A percentile compares a stretch with the other conserved stretches of the same genome.
Conservation (phyloP, 2,113 vertebrate species). For the Xiphias gladius region DNA sequence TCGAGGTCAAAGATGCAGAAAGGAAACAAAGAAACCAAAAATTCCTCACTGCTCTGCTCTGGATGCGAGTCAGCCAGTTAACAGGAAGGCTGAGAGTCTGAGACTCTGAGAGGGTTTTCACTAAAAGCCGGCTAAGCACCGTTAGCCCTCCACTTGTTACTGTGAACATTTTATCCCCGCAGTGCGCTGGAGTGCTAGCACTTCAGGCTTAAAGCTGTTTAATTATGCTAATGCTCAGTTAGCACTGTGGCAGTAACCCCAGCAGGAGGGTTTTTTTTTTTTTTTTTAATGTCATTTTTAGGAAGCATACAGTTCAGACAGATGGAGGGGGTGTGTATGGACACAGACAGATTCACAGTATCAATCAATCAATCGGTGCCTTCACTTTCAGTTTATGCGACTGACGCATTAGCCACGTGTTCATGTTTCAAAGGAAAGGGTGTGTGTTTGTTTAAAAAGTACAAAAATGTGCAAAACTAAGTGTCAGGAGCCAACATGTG, state of each 20-base stretch:
- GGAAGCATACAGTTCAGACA: not conserved
- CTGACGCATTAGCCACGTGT: too few species aligned
- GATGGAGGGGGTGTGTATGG: not conserved
- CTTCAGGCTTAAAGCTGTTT: slow-evolving; percentile 38
- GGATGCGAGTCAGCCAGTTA: not conserved
- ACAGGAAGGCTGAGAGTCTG: not conserved
- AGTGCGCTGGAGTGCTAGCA: slow-evolving; percentile 8
- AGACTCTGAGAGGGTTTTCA: not conserved
- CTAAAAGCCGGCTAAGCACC: not conserved
- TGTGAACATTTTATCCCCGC: slow-evolving; percentile 15
- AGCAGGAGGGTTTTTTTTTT: slow-evolving; percentile 4
- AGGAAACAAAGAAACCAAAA: not conserved
- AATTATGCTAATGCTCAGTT: slow-evolving; percentile 47
- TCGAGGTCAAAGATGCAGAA: not conserved
- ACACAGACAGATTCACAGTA: not conserved
- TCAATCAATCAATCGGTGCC: too few species aligned
- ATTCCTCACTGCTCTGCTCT: too few species aligned
- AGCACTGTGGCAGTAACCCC: slow-evolving; percentile 18
- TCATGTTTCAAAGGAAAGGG: too few species aligned
- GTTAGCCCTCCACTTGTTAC: slow-evolving; percentile 7
- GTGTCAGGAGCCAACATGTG: too few species aligned
- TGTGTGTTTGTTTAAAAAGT: too few species aligned
- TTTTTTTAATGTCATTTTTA: not conserved
- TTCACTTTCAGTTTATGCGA: too few species aligned
- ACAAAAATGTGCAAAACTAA: too few species aligned